Conservation (phyloP, 1,140 invertebrate species). For the Thalassaphorura encarpata region DNA sequence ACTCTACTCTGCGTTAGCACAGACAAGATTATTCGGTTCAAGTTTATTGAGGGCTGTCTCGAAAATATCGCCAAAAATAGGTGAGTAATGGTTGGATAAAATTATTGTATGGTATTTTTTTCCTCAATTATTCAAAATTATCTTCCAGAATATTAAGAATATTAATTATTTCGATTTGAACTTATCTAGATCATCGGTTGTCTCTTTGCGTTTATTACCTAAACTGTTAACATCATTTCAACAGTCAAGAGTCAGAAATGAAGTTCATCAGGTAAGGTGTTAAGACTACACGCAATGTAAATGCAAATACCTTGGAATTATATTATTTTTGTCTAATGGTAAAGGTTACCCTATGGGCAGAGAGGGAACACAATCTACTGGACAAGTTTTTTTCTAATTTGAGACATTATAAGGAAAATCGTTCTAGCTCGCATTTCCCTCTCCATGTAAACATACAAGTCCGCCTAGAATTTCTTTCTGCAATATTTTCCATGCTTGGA, state of each 20-base stretch:
- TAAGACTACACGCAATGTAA: too few species aligned
- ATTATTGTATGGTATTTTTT: background rate
- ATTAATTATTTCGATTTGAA: too few species aligned
- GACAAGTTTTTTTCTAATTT: slow-evolving; percentile 79
- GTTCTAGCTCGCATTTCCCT: slow-evolving; percentile 47
- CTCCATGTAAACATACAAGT: slow-evolving; percentile 79
- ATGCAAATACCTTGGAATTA: background rate
- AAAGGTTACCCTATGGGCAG: slow-evolving; percentile 75
- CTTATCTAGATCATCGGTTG: slow-evolving; percentile 62
- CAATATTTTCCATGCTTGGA: slow-evolving; percentile 78
- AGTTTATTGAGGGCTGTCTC: slow-evolving; percentile 89
- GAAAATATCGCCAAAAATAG: slow-evolving; percentile 77
- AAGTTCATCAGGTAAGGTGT: slow-evolving; percentile 39
- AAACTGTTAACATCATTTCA: slow-evolving; percentile 86
- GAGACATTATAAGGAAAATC: slow-evolving; percentile 38
- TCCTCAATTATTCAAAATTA: background rate
- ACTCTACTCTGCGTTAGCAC: slow-evolving; percentile 81
- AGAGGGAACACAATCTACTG: slow-evolving; percentile 82
- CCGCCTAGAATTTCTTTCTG: slow-evolving; percentile 78
- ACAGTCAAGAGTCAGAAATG: slow-evolving; percentile 55
- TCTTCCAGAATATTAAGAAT: too few species aligned
- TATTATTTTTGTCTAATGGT: slow-evolving; percentile 6
- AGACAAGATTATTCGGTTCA: slow-evolving; percentile 74
- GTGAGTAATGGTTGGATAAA: slow-evolving; percentile 39
- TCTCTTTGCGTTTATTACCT: slow-evolving; percentile 74